A percentile compares a stretch with the other conserved stretches of the same genome.
Conservation (phyloP, 2,113 vertebrate species). For the Calypte anna region DNA sequence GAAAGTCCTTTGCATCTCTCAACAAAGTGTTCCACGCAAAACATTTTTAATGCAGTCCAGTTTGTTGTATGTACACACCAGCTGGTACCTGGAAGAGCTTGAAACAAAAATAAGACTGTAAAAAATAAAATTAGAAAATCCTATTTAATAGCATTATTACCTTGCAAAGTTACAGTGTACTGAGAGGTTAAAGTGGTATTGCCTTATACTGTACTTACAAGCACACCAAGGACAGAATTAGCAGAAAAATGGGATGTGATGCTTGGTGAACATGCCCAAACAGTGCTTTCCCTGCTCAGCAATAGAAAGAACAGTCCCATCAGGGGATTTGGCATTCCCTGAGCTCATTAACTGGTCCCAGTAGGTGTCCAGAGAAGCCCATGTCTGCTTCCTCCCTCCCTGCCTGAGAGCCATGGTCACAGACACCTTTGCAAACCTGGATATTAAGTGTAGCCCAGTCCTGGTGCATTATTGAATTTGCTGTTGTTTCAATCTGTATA, state of each 20-base stretch:
- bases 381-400: neutral
- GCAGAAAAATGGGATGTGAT: neutral
- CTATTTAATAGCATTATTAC: neutral
- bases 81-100: neutral
- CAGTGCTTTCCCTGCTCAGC: neutral
- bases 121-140: neutral
- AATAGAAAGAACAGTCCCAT: neutral
- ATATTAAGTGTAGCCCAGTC: neutral
- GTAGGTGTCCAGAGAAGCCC: neutral
- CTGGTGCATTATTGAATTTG: neutral
- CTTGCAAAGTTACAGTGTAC: neutral
- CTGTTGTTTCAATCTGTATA: neutral
- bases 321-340: neutral
- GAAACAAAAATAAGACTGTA: neutral
- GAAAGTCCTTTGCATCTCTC: neutral
- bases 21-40: neutral
- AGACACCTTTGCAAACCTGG: accelerated
- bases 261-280: neutral
- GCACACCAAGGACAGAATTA: neutral
- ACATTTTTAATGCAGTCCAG: neutral
- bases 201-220: neutral
- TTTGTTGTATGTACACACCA: accelerated
- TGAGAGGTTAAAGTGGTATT: neutral
- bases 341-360: neutral
- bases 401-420: neutral